Evolutionary conservation across 2,797 vertebrate genomes (phyloP).

Genomic region (Epinephelus malabaricus): DNA sequence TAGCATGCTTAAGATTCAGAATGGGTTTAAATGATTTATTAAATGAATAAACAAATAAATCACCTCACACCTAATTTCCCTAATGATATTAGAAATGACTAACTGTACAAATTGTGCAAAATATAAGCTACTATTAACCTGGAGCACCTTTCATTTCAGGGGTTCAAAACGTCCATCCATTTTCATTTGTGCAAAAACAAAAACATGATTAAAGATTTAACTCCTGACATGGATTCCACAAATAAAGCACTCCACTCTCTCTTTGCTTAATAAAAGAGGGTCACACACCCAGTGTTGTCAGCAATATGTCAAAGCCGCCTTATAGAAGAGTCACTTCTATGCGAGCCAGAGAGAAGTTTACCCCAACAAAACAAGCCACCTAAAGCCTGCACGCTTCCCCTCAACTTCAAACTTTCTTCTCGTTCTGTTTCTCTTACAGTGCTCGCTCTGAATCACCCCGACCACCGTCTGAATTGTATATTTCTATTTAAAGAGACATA

Average conservation of each 20-base stretch:
- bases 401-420: slow-evolving; percentile 65
- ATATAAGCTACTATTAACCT: slow-evolving; percentile 88
- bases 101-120: slow-evolving; percentile 87
- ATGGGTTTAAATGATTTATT: slow-evolving; percentile 89
- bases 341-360: slow-evolving; percentile 67
- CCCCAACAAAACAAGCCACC: slow-evolving; percentile 54
- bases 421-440: slow-evolving; percentile 32
- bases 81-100: slow-evolving; percentile 90
- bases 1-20: slow-evolving; percentile 83
- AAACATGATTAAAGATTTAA: slow-evolving; percentile 87
- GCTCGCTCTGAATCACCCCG: slow-evolving; percentile 73
- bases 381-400: slow-evolving; percentile 20
- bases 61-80: slow-evolving; percentile 87
- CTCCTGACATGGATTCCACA: slow-evolving; percentile 84
- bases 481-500: slow-evolving; percentile 84
- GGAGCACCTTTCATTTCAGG: slow-evolving; percentile 81
- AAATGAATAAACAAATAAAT: slow-evolving; percentile 90
- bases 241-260: slow-evolving; percentile 81
- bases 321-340: slow-evolving; percentile 48
- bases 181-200: slow-evolving; percentile 87
- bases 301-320: slow-evolving; percentile 71
- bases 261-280: slow-evolving; percentile 76
- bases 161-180: slow-evolving; percentile 85
- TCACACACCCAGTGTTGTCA: slow-evolving; percentile 57
- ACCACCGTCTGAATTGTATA: slow-evolving; percentile 74